A percentile compares a stretch with the other conserved stretches of the same genome.
phyloP scores from a whole-genome alignment of 2,888 invertebrate species.

The Ommatoiulus sabulosus region DNA sequence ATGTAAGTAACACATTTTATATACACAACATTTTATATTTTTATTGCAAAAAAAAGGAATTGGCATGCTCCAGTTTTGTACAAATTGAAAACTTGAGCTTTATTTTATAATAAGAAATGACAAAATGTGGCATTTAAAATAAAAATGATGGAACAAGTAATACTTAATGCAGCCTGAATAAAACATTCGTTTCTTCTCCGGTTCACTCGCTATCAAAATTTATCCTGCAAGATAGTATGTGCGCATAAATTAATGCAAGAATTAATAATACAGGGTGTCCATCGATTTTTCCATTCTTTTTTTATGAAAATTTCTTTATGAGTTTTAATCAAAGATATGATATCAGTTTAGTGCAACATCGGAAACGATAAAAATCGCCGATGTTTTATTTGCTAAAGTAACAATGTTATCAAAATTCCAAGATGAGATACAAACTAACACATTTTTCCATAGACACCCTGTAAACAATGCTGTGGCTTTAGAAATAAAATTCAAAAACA shows the following conservation, averaged over 20 bases:
- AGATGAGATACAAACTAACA: no score
- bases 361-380: no score
- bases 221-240: conserved; percentile 53
- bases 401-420: no score
- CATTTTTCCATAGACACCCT: not conserved
- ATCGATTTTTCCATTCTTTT: not conserved
- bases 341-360: no score
- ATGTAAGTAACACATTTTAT: not conserved
- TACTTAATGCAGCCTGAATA: not conserved
- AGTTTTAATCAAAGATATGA: no score
- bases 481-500: not conserved
- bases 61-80: not conserved
- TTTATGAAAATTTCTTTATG: no score
- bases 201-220: conserved; percentile 58
- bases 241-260: not conserved
- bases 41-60: conserved; percentile 3
- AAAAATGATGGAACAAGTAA: conserved; percentile 31
- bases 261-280: not conserved
- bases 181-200: conserved; percentile 3
- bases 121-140: not conserved
- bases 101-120: conserved; percentile 44
- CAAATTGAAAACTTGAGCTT: not conserved
- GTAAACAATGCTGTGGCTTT: not conserved
- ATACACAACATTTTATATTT: not conserved
- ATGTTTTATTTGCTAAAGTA: no score